Percentiles rank a stretch among this genome's conserved stretches.
These are phyloP conservation scores for Oceanodroma tethys DNA, from an alignment of 2,113 vertebrate species.

Conservation along the genomic window DNA sequence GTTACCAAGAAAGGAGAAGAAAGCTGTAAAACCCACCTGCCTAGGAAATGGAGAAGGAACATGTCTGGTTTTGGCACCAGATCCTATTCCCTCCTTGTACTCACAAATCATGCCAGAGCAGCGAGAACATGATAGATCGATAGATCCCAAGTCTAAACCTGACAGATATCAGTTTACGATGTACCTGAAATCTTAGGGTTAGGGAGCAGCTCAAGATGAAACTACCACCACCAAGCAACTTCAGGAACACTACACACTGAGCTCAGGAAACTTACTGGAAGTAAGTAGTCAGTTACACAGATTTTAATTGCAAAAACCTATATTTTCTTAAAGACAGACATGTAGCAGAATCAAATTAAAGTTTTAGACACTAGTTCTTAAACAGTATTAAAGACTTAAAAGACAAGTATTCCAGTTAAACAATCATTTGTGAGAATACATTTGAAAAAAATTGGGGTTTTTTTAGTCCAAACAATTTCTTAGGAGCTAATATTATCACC, in stretches of 20 bases:
- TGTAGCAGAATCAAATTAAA: not conserved
- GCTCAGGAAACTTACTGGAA: not conserved
- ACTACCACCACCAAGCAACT: not conserved
- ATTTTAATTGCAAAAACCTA: not conserved
- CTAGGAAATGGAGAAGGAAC: not conserved
- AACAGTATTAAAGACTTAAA: not conserved
- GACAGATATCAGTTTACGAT: not conserved
- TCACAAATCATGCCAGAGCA: not conserved
- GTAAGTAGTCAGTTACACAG: not conserved
- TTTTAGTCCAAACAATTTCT: not conserved
- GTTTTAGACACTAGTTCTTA: not conserved
- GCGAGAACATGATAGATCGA: accelerated
- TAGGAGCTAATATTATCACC: not conserved
- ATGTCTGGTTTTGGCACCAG: not conserved
- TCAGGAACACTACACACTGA: not conserved
- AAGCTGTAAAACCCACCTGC: not conserved
- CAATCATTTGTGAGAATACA: not conserved
- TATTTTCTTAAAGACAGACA: not conserved
- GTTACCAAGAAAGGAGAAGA: not conserved
- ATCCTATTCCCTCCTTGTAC: not conserved
- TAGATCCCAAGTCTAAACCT: not conserved
- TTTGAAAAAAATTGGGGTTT: not conserved
- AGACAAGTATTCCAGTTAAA: not conserved
- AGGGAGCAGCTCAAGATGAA: not conserved
- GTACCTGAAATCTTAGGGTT: not conserved